Percentiles rank a stretch among this genome's conserved stretches.
Conservation (phyloP, 2,113 vertebrate species). For the Oryzias woworae region DNA sequence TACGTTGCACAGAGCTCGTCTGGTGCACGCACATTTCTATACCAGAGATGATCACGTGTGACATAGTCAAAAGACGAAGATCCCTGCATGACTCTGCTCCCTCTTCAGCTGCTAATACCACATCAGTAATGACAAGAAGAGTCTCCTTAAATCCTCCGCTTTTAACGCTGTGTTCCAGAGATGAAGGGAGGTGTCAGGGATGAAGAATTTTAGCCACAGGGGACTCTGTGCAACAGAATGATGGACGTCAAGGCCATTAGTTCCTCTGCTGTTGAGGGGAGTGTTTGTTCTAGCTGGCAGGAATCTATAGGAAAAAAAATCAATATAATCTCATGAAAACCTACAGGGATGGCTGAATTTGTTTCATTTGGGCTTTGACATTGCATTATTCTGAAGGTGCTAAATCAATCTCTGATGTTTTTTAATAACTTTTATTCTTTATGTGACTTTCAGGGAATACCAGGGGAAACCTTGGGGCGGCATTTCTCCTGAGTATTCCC, state of each 20-base stretch:
- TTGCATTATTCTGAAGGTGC: not conserved
- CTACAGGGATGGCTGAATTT: slow-evolving; percentile 16
- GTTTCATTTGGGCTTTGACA: not conserved
- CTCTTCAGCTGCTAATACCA: slow-evolving; percentile 14
- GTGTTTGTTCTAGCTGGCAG: slow-evolving; percentile 12
- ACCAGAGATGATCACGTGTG: slow-evolving; percentile 8
- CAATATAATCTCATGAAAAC: slow-evolving; percentile 33
- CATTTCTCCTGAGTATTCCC: slow-evolving; percentile 29
- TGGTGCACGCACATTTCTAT: slow-evolving; percentile 11
- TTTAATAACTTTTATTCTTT: slow-evolving; percentile 4
- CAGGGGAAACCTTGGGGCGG: too few relatives aligned
- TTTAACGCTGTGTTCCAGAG: slow-evolving; percentile 29
- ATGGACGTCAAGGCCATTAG: slow-evolving; percentile 49
- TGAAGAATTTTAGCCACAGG: slow-evolving; percentile 27
- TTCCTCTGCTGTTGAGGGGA: slow-evolving; percentile 30
- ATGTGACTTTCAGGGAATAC: slow-evolving; percentile 2
- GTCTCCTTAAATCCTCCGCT: slow-evolving; percentile 23
- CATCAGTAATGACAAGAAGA: slow-evolving; percentile 28
- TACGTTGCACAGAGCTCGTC: slow-evolving; percentile 30
- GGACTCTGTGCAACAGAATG: slow-evolving; percentile 25
- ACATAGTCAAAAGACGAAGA: not conserved
- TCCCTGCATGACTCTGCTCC: slow-evolving; percentile 7
- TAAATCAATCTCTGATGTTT: not conserved
- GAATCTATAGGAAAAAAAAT: slow-evolving; percentile 26
- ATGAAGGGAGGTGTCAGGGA: slow-evolving; percentile 51